These are phyloP conservation scores for Chaetodon auriga DNA, from an alignment of 2,113 vertebrate genomes.

Conservation along the genomic window DNA sequence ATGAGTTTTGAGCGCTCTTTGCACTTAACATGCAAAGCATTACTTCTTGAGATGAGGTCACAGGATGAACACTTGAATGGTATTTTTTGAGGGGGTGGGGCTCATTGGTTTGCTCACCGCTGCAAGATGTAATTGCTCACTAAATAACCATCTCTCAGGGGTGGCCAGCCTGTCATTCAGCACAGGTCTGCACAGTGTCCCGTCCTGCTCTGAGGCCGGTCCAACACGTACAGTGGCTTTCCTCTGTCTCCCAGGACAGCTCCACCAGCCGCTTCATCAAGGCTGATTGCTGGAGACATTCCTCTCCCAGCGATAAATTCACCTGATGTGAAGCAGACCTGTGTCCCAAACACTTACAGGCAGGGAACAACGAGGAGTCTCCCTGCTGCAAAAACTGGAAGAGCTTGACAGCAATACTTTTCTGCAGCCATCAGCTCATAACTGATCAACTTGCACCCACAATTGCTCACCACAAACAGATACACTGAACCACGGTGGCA, in stretches of 20 bases:
- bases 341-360: slow-evolving; percentile 46
- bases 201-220: slow-evolving; percentile 45
- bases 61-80: slow-evolving; percentile 42
- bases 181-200: slow-evolving; percentile 78
- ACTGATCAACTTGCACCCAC: background rate
- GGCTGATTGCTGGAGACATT: slow-evolving; percentile 80
- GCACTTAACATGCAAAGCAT: slow-evolving; percentile 39
- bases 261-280: slow-evolving; percentile 72
- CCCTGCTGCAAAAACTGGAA: slow-evolving; percentile 38
- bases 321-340: slow-evolving; percentile 81
- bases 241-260: slow-evolving; percentile 71
- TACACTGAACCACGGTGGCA: background rate
- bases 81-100: slow-evolving; percentile 27
- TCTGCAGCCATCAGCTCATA: background rate
- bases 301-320: slow-evolving; percentile 64
- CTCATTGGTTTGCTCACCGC: slow-evolving; percentile 54
- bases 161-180: slow-evolving; percentile 68
- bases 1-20: slow-evolving; percentile 6
- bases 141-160: slow-evolving; percentile 76
- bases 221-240: slow-evolving; percentile 80
- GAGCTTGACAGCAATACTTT: slow-evolving; percentile 25
- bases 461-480: slow-evolving; percentile 16
- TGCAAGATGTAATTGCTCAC: slow-evolving; percentile 73
- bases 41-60: slow-evolving; percentile 62
- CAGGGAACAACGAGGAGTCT: slow-evolving; percentile 47